These are phyloP conservation scores for Cyphomyrus discorhynchus DNA, from an alignment of 2,113 vertebrate species.

Conservation along the genomic window DNA sequence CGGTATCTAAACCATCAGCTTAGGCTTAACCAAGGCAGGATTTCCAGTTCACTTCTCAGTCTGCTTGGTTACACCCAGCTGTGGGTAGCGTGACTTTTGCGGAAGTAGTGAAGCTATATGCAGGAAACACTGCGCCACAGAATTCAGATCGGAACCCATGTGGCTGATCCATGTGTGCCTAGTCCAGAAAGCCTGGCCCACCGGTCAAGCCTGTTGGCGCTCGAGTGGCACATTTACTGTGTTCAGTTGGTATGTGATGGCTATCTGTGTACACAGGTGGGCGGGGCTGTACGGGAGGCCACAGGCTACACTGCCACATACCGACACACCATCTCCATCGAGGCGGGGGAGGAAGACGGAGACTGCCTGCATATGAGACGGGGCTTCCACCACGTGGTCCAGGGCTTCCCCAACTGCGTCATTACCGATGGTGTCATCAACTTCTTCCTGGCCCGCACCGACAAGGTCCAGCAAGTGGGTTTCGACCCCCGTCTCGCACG, in stretches of 20 bases:
- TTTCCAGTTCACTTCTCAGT: background rate
- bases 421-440: slow-evolving; percentile 81
- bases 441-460: slow-evolving; percentile 81
- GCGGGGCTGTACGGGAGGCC: slow-evolving; percentile 78
- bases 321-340: slow-evolving; percentile 71
- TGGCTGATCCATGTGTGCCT: background rate
- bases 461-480: slow-evolving; percentile 73
- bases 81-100: background rate
- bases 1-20: background rate
- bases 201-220: background rate
- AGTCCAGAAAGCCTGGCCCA: background rate
- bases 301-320: slow-evolving; percentile 73
- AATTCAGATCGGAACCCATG: background rate
- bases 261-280: slow-evolving; percentile 59
- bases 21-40: background rate
- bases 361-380: slow-evolving; percentile 66
- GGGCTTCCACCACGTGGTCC: slow-evolving; percentile 70
- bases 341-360: slow-evolving; percentile 67
- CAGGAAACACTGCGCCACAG: background rate
- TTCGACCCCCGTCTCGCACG: slow-evolving; percentile 76
- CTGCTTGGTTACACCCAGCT: background rate
- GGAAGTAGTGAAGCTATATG: background rate
- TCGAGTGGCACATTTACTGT: background rate
- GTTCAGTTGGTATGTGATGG: background rate
- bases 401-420: slow-evolving; percentile 77